Conservation (phyloP, 2,888 invertebrate species). For the Eristalinus sepulchralis region DNA sequence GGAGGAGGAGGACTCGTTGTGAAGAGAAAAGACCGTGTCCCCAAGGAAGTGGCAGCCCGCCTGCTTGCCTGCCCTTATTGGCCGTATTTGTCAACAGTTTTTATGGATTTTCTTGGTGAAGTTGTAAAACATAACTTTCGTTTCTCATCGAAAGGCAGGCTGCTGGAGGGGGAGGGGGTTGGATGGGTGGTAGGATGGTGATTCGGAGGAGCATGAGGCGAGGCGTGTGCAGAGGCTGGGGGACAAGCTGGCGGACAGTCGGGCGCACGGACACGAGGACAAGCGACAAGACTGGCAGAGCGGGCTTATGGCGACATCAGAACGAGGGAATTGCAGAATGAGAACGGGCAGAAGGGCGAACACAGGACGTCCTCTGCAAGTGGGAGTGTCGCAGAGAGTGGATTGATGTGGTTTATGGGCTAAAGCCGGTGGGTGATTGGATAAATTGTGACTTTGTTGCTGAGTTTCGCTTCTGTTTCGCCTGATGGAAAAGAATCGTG, state of each 20-base stretch:
- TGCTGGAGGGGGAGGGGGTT: not conserved
- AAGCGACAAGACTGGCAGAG: too few species aligned
- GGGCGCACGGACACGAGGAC: too few species aligned
- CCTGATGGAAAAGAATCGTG: not conserved
- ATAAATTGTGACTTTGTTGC: not conserved
- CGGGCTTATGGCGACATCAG: too few species aligned
- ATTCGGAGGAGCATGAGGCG: too few species aligned
- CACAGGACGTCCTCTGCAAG: not conserved
- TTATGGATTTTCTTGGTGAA: conserved; percentile 1
- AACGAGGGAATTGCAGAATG: too few species aligned
- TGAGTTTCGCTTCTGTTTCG: not conserved
- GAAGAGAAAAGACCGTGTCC: not conserved
- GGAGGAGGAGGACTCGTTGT: too few species aligned
- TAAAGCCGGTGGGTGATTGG: not conserved
- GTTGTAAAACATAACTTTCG: conserved; percentile 35
- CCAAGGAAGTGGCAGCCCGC: not conserved
- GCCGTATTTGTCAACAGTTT: conserved; percentile 33
- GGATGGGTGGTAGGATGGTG: too few species aligned
- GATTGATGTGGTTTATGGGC: not conserved
- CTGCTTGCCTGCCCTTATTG: not conserved
- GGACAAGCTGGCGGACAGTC: not conserved
- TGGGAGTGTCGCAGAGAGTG: not conserved
- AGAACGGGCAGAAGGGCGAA: too few species aligned
- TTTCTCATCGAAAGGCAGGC: not conserved
- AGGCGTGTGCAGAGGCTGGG: not conserved